Base-by-base conservation (phyloP, 2,113 vertebrate genomes). In the Regulus satrapa region DNA sequence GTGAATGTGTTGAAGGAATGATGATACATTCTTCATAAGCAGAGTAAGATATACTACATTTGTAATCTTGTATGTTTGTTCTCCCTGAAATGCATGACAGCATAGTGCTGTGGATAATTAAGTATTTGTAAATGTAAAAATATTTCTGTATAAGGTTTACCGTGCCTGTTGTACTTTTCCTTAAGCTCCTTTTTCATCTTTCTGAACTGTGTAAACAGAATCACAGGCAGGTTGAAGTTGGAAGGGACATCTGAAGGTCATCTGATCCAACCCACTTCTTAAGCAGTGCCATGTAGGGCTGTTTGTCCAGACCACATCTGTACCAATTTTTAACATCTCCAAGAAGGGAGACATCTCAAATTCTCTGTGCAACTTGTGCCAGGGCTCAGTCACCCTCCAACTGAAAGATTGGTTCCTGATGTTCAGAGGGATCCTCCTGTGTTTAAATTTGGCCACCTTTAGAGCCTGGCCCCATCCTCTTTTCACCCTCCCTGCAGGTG, bases 261-360 rank as follows among this genome's bases (percentile, higher is more conserved):
- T 6, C 18, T 51, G 12, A 6, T 61, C 14, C 2, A 2, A 41
- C 2, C 0, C 4, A 5, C 9, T 48, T n/a, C 14, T 46, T 55
- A 34, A 8, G 16, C 28, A 59, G 20, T 20, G 23, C 19, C 40
- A 23, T 24, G 12, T 17, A 11, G 5, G 43, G 10, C 14, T 20
- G 10, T 5, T 38, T 45, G 3, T 20, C 29, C 9, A 66, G 18
- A 32, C 14, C 3, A 2, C 10, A 18, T 56, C 41, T 40, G 48
- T 43, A 56, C 2, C 4, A 2, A 24, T 36, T 85, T 75, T 89
- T 26, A 46, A 12, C 32, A 43, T 31, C 9, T 58, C 14, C 31
- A 54, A 36, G 18, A 23, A 76, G 9, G 9, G 20, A 36, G 14
- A 52, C 2, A 3, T 41, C 24, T 56, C 41, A 76, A 43, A 28